Evolutionary conservation across 2,888 invertebrate genomes (phyloP).

Genomic region (Mesochorus sp.): DNA sequence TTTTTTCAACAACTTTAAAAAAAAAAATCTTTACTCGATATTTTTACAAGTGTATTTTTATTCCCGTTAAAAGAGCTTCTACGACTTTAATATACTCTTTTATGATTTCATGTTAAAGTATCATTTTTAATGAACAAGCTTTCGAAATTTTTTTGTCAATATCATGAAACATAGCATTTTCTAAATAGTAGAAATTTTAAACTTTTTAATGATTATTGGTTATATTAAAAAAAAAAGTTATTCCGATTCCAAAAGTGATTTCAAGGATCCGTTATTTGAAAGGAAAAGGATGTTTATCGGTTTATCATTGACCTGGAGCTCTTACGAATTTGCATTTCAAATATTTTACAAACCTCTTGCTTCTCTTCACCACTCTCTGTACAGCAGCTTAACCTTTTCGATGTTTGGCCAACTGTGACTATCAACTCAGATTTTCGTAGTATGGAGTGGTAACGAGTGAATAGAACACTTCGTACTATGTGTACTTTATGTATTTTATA

Average conservation of each 20-base stretch:
- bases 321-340: slow-evolving; percentile 48
- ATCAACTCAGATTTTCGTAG: slow-evolving; percentile 40
- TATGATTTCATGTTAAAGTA: no score
- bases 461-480: neutral
- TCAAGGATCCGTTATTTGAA: neutral
- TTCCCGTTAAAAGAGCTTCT: no score
- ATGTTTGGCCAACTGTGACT: slow-evolving; percentile 8
- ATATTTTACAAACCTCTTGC: slow-evolving; percentile 1
- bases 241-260: neutral
- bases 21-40: no score
- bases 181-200: neutral
- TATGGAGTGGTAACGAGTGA: slow-evolving; percentile 23
- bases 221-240: slow-evolving; percentile 11
- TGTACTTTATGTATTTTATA: neutral
- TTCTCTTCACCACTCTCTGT: slow-evolving; percentile 54
- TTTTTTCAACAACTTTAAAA: no score
- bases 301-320: slow-evolving; percentile 24
- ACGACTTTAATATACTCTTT: no score
- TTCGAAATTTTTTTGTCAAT: no score
- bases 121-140: no score
- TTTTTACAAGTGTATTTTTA: no score
- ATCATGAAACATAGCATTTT: no score
- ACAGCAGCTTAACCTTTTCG: slow-evolving; percentile 46
- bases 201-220: neutral
- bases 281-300: neutral